Evolutionary conservation across 2,888 invertebrate species (phyloP).

Genomic region (Melitaea athalia): DNA sequence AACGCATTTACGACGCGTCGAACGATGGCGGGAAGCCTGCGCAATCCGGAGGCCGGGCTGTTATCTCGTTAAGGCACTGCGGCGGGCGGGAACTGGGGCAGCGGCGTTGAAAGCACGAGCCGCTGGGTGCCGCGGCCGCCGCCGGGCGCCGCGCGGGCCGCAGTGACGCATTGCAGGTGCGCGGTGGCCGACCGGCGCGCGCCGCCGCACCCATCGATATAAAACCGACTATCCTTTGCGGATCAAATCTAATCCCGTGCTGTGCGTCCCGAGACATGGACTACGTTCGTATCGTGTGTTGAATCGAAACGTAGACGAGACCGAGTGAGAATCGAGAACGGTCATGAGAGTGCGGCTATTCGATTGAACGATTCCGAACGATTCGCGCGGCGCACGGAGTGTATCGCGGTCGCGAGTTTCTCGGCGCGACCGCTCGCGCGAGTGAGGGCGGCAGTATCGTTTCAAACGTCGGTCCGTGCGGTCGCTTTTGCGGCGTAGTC

Average conservation of each 20-base stretch:
- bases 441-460: conserved; percentile 83
- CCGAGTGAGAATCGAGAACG: conserved; percentile 61
- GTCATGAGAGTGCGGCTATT: conserved; percentile 74
- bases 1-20: conserved; percentile 33
- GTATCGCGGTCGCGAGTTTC: conserved; percentile 77
- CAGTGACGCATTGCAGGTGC: conserved; percentile 94
- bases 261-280: conserved; percentile 80
- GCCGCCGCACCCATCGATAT: conserved; percentile 87
- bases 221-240: conserved; percentile 85
- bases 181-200: conserved; percentile 89
- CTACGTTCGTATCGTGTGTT: conserved; percentile 64
- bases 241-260: conserved; percentile 83
- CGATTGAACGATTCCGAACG: conserved; percentile 76
- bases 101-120: conserved; percentile 50
- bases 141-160: conserved; percentile 59
- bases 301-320: conserved; percentile 54
- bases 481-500: conserved; percentile 82
- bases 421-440: conserved; percentile 78
- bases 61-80: conserved; percentile 54
- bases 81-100: conserved; percentile 63
- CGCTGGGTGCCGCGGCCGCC: conserved; percentile 50
- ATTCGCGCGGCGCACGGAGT: conserved; percentile 72
- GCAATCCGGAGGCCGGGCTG: conserved; percentile 40
- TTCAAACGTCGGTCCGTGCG: conserved; percentile 80
- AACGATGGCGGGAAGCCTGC: conserved; percentile 51